Conservation (phyloP, 2,797 vertebrate species). For the Pangasius larnaudii region DNA sequence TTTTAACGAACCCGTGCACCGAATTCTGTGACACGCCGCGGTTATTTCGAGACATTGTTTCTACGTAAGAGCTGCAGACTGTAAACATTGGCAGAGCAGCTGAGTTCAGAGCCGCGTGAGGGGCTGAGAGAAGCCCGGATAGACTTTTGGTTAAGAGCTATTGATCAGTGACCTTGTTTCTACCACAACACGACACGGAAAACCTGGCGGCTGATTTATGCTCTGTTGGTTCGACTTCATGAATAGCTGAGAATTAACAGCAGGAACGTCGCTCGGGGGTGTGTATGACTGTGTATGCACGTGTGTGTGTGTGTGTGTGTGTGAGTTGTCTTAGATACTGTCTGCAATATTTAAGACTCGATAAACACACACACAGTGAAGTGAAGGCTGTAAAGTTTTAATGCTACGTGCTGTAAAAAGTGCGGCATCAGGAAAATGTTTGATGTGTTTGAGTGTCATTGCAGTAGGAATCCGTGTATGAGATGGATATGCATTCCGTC, state of each 20-base stretch:
- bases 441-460: background rate
- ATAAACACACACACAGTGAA: background rate
- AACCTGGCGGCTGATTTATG: conserved; percentile 22
- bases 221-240: conserved; percentile 26
- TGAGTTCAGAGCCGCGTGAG: conserved; percentile 28
- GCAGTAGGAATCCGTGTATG: background rate
- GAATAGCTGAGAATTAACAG: conserved; percentile 1
- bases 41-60: conserved; percentile 38
- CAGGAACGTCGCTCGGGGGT: background rate
- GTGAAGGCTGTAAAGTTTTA: background rate
- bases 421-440: background rate
- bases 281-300: background rate
- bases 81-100: conserved; percentile 26
- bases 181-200: conserved; percentile 46
- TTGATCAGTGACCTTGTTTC: conserved; percentile 67
- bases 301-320: background rate
- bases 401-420: background rate
- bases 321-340: background rate
- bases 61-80: conserved; percentile 22
- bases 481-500: conserved; percentile 31
- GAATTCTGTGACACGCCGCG: background rate
- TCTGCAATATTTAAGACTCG: background rate
- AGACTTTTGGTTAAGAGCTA: conserved; percentile 61
- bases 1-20: conserved; percentile 23
- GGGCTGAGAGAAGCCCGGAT: conserved; percentile 24